Base-by-base conservation (phyloP, 2,888 invertebrate species). In the Epistrophe eligans region DNA sequence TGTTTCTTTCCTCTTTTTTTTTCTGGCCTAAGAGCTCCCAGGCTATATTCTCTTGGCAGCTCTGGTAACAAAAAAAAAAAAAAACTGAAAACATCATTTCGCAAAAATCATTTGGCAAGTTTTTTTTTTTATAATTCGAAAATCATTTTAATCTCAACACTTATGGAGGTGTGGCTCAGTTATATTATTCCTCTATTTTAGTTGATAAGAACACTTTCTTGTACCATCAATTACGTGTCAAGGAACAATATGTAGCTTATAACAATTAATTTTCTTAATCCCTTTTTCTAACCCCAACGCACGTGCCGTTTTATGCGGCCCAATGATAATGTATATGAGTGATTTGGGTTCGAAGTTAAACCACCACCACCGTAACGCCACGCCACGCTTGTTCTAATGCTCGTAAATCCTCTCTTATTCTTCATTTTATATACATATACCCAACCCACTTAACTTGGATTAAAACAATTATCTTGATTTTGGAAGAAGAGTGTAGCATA, bases 261-360 rank as follows among this genome's bases (percentile, higher is more conserved):
- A 32, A 28, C n/a, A 28, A 8, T 55, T 55, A 55, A 55, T 55
- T 55, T 55, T 55, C 28, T 55, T 55, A 55, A 55, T 55, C 28
- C 55, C 32, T n/a, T 28, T 55, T 28, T 32, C 55, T 15, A 2
- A 28, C 8, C 15, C 28, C 8, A 15, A 8, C 4, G 55, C 55
- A 55, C 55, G 55, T 55, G 55, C 15, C 24, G 13, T 28, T 52
- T 24, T 15, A 28, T 55, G 55, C 3, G 13, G 3, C 48, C 6
- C 2, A 17, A 19, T 50, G 10, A 1, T 50, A 50, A 19, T 50
- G 19, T 17, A 5, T 17, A 17, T 17, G 48, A 48, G 24, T 19
- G 19, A 52, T 52, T 52, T 11, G 28, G 52, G 24, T 28, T 55
- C 9, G 24, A 8, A 28, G 24, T 15, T 15, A 28, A 55, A 55